These are phyloP conservation scores for Zaprionus ghesquierei DNA, from an alignment of 1,140 invertebrate genomes.

Conservation along the genomic window DNA sequence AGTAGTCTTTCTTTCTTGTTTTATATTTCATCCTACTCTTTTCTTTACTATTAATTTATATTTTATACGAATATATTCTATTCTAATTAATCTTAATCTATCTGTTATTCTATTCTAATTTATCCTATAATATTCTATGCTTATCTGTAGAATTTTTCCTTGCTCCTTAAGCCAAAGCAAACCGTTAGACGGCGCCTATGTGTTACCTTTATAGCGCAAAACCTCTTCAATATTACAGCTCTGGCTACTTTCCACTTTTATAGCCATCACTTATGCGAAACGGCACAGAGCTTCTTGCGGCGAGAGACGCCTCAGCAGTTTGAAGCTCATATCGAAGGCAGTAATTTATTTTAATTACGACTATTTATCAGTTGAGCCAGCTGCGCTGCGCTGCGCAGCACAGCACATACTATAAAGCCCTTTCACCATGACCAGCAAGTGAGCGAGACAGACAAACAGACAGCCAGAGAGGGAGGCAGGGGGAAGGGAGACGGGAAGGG, in stretches of 20 bases:
- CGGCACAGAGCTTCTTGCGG: not conserved
- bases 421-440: conserved; percentile 30
- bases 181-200: not conserved
- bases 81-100: no score
- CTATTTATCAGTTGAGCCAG: conserved; percentile 36
- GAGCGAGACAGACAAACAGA: not conserved
- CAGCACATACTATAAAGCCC: no score
- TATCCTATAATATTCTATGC: no score
- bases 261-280: not conserved
- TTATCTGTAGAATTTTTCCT: not conserved
- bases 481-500: not conserved
- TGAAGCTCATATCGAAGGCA: conserved; percentile 21
- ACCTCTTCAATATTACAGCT: not conserved
- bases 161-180: not conserved
- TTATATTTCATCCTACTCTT: no score
- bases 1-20: no score
- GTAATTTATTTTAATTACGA: conserved; percentile 44
- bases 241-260: not conserved
- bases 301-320: not conserved
- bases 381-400: conserved; percentile 4
- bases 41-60: no score
- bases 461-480: not conserved
- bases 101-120: no score
- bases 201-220: not conserved
- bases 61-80: no score